phyloP scores from a whole-genome alignment of 2,888 invertebrate genomes.

The Calliphora vomitoria region DNA sequence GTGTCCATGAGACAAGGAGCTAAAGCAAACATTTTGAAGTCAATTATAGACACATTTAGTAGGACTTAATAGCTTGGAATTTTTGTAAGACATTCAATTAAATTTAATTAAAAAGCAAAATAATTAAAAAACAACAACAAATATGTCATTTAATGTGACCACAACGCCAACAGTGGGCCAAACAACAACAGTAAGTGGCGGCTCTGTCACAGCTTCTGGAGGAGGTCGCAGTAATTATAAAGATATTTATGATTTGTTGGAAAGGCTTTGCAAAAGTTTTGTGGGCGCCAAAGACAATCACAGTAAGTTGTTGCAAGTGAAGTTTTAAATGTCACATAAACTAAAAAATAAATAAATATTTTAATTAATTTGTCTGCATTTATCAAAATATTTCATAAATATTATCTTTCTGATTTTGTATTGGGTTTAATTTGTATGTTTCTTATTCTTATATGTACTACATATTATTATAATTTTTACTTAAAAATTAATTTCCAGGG shows the following conservation, averaged over 20 bases:
- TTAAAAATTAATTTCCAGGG: constrained; percentile 72
- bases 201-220: constrained; percentile 26
- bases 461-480: not conserved
- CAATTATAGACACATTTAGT: not conserved
- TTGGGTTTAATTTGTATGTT: constrained; percentile 57
- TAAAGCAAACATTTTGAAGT: constrained; percentile 6
- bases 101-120: not conserved
- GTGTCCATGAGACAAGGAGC: constrained; percentile 46
- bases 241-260: constrained; percentile 79
- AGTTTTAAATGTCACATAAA: constrained; percentile 5
- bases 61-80: constrained; percentile 37
- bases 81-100: constrained; percentile 9
- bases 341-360: not conserved
- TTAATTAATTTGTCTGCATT: not conserved
- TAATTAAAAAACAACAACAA: constrained; percentile 22
- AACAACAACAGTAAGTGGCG: constrained; percentile 28
- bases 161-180: constrained; percentile 30
- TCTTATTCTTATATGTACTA: not conserved
- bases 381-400: constrained; percentile 48
- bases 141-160: constrained; percentile 64
- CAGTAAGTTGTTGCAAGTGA: constrained; percentile 74
- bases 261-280: constrained; percentile 79
- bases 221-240: constrained; percentile 77
- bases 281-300: constrained; percentile 76
- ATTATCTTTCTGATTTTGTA: constrained; percentile 47